These are phyloP conservation scores for Dasyurus viverrinus DNA, from an alignment of 2,113 vertebrate genomes.

Conservation along the genomic window DNA sequence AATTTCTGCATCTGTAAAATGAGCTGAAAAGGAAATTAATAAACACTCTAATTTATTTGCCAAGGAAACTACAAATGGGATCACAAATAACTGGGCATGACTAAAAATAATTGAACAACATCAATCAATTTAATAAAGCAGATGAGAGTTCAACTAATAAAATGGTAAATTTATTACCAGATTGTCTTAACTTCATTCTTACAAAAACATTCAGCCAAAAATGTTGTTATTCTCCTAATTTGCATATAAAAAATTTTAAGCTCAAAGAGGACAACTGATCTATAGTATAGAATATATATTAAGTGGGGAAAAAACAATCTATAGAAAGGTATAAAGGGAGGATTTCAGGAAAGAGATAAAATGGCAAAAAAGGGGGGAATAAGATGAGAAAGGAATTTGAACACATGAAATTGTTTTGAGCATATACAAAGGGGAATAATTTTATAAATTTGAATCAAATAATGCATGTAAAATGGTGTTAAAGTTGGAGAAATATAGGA, in stretches of 20 bases:
- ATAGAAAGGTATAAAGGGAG: neutral
- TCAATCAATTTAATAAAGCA: too few species aligned
- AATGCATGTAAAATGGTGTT: neutral
- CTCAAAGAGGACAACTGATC: conserved; percentile 31
- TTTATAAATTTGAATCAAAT: neutral
- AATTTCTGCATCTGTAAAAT: too few species aligned
- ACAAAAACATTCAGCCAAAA: neutral
- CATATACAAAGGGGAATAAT: neutral
- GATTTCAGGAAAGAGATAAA: neutral
- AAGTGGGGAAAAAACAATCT: neutral
- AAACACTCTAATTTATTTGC: too few species aligned
- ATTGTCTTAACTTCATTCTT: neutral
- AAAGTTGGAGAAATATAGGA: neutral
- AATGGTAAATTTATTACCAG: neutral
- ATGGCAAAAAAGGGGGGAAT: too few species aligned
- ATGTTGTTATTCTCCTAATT: neutral
- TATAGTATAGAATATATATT: neutral
- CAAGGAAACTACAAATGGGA: too few species aligned
- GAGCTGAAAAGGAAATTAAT: too few species aligned
- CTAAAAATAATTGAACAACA: too few species aligned
- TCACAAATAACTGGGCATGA: too few species aligned
- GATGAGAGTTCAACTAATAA: too few species aligned
- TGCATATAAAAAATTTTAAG: conserved; percentile 15
- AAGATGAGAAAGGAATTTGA: neutral
- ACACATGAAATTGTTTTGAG: neutral